Conservation (phyloP, 2,888 invertebrate species). For the Tinea pellionella region DNA sequence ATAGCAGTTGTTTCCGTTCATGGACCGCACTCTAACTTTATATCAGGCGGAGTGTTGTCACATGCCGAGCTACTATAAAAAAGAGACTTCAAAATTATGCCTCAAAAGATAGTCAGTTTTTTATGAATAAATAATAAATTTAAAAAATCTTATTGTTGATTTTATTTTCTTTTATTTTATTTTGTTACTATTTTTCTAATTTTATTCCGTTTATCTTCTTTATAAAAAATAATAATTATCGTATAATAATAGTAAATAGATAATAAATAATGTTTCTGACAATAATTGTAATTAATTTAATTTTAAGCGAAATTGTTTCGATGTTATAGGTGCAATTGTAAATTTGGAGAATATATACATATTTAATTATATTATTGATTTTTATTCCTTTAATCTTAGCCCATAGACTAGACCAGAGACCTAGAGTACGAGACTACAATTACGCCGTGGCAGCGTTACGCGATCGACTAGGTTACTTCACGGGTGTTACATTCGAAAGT, state of each 20-base stretch:
- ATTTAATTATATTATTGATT: slow-evolving; percentile 51
- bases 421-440: too few species aligned
- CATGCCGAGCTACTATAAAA: too few species aligned
- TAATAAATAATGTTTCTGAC: background rate
- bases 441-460: too few species aligned
- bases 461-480: background rate
- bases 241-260: background rate
- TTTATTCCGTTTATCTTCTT: too few species aligned
- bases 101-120: too few species aligned
- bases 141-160: background rate
- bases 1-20: too few species aligned
- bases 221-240: background rate
- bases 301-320: slow-evolving; percentile 22
- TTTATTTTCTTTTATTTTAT: background rate
- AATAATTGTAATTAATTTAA: background rate
- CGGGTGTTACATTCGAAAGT: background rate
- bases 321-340: slow-evolving; percentile 63
- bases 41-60: too few species aligned
- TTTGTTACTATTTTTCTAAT: background rate
- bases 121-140: too few species aligned
- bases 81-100: too few species aligned
- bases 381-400: slow-evolving; percentile 7
- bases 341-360: slow-evolving; percentile 56
- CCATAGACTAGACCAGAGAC: too few species aligned
- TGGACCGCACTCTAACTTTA: too few species aligned